Base-by-base conservation (phyloP, 2,113 vertebrate species). In the Chamaetylas fuelleborni region DNA sequence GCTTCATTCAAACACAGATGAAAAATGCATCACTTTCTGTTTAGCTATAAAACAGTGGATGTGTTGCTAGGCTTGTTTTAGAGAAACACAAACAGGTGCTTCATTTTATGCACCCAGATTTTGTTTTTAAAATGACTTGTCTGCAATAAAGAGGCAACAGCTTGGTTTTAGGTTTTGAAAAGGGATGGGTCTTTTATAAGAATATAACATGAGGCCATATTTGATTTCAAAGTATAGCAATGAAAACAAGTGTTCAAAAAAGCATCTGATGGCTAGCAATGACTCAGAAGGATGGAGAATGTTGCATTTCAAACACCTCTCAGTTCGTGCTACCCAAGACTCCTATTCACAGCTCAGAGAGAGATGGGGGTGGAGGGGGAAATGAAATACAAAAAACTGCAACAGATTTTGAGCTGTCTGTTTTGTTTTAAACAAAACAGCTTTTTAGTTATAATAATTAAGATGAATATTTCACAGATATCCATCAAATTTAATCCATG, bases 271-370 rank as follows among this genome's bases (percentile, higher is more conserved):
- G 89, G 96, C 86, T 93, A 88, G 48, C 5, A 0, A 72, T 95
- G 96, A 95, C 69, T 97, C 91, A 95, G 69, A 90, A 84, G 84
- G 73, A 74, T 84, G 80, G 80, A 48, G 86, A 93, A 67, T 12
- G 20, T 72, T 84, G 95, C 83, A 78, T 95, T 81, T 91, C 83
- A 84, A 90, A 94, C 73, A 84, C 77, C 48, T 72, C 88, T 73
- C 92, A 81, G 73, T 86, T 88, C 26, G 15, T 93, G 91, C 82
- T 95, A 90, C 86, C 82, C 88, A 40, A 58, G 56, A 38, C 67
- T 93, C 91, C n/a, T 69, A 31, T 89, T 97, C 64, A 58, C 86
- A 89, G 86, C 91, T 94, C 83, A 45, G 93, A 84, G 77, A 29
- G 50, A 93, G 50, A 48, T 86, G 96, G 89, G 86, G 96, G 95